Percentiles rank a stretch among this genome's conserved stretches.
phyloP scores from a whole-genome alignment of 2,113 vertebrate species.

The Bufo bufo region DNA sequence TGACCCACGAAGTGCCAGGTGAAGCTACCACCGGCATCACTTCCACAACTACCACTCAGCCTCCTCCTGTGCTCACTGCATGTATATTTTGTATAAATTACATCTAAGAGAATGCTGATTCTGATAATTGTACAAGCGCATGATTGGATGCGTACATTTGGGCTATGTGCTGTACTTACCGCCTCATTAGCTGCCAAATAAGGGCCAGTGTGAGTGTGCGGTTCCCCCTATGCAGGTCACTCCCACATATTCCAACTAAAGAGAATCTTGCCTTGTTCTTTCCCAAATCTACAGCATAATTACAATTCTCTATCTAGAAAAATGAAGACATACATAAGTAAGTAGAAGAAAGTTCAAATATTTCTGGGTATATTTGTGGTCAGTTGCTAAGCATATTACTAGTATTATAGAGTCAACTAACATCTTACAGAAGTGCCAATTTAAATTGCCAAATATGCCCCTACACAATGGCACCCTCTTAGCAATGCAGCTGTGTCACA shows the following conservation, averaged over 20 bases:
- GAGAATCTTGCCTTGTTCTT: constrained; percentile 89
- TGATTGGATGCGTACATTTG: too few species aligned
- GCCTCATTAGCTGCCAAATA: constrained; percentile 97
- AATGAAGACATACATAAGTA: background rate
- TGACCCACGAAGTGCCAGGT: too few species aligned
- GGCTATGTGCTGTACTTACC: constrained; percentile 69
- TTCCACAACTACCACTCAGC: too few species aligned
- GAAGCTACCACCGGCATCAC: too few species aligned
- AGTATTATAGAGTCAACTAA: too few species aligned
- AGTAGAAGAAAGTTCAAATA: background rate
- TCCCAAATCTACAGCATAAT: constrained; percentile 90
- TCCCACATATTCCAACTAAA: constrained; percentile 92
- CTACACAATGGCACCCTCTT: too few species aligned
- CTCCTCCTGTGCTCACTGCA: too few species aligned
- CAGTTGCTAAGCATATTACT: too few species aligned
- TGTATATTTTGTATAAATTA: too few species aligned
- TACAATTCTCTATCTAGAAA: constrained; percentile 94
- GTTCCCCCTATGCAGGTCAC: constrained; percentile 90
- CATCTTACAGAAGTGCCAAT: too few species aligned
- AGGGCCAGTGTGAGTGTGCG: constrained; percentile 87
- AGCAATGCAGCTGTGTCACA: background rate
- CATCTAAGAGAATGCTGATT: background rate
- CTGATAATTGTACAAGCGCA: too few species aligned
- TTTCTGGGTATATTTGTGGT: background rate
- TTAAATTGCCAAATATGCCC: too few species aligned